phyloP scores from a whole-genome alignment of 2,797 vertebrate genomes.

The Epinephelus coioides region DNA sequence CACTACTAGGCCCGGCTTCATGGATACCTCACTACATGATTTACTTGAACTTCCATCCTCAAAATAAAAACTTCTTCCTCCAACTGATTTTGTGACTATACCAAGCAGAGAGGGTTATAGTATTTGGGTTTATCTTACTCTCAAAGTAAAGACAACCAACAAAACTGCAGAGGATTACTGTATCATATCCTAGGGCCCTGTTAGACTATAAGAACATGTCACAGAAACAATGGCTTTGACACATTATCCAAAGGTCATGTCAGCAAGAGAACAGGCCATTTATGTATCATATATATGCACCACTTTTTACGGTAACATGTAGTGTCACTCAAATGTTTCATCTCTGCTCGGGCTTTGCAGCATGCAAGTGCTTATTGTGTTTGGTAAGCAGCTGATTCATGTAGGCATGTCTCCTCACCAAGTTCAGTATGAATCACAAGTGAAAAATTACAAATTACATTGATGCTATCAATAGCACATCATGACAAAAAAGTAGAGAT shows the following conservation, averaged over 20 bases:
- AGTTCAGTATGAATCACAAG: no score
- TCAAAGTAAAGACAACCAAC: background rate
- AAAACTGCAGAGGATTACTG: background rate
- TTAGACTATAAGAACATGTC: background rate
- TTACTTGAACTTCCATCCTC: background rate
- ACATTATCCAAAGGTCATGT: background rate
- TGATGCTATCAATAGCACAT: background rate
- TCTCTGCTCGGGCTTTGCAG: background rate
- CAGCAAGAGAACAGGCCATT: background rate
- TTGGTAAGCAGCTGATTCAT: conserved; percentile 2
- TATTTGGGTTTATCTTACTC: background rate
- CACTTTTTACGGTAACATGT: background rate
- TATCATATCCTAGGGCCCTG: background rate
- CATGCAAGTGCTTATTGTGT: background rate
- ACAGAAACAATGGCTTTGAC: background rate
- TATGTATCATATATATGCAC: background rate
- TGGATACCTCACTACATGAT: background rate
- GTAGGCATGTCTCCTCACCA: no score
- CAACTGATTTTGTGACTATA: background rate
- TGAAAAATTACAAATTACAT: background rate
- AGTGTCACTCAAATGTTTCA: conserved; percentile 1
- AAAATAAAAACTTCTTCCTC: background rate
- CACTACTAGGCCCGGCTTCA: background rate
- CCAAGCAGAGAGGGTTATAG: background rate
- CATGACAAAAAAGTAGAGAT: background rate